Percentiles rank a stretch among this genome's conserved stretches.
These are phyloP conservation scores for Oryzias javanicus DNA, from an alignment of 2,113 vertebrate genomes.

Conservation along the genomic window DNA sequence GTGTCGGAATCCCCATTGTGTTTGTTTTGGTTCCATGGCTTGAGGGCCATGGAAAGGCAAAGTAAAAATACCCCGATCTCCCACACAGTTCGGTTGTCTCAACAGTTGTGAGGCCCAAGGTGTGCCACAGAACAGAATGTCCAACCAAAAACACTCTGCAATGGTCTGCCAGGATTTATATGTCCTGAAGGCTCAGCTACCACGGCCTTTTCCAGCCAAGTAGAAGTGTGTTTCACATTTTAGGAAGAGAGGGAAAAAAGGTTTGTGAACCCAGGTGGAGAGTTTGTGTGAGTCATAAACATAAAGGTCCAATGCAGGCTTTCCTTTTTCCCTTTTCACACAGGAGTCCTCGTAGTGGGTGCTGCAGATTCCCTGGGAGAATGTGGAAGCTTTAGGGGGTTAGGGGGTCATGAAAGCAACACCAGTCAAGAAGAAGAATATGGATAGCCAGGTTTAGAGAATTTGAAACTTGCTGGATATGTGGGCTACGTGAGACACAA, in stretches of 20 bases:
- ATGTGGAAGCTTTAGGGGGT: slow-evolving; percentile 35
- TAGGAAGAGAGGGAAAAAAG: slow-evolving; percentile 1
- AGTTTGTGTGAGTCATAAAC: slow-evolving; percentile 32
- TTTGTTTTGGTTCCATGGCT: slow-evolving; percentile 57
- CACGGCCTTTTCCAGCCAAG: slow-evolving; percentile 26
- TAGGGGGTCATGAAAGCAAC: slow-evolving; percentile 56
- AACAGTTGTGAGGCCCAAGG: slow-evolving; percentile 53
- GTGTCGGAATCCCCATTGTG: slow-evolving; percentile 48
- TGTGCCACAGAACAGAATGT: slow-evolving; percentile 53
- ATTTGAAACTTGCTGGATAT: slow-evolving; percentile 30
- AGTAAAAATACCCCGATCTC: slow-evolving; percentile 56
- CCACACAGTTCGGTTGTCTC: slow-evolving; percentile 48
- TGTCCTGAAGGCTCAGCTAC: slow-evolving; percentile 30
- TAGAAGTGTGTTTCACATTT: slow-evolving; percentile 14
- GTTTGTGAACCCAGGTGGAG: slow-evolving; percentile 16
- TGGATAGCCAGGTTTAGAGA: slow-evolving; percentile 21
- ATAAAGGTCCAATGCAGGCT: slow-evolving; percentile 43
- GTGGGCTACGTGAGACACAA: slow-evolving; percentile 18
- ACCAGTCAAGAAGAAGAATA: slow-evolving; percentile 10
- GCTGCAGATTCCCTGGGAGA: slow-evolving; percentile 31
- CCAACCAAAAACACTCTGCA: slow-evolving; percentile 32
- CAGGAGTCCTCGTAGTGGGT: slow-evolving; percentile 48
- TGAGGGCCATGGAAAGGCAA: slow-evolving; percentile 46
- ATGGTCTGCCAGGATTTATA: slow-evolving; percentile 35
- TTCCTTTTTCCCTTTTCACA: slow-evolving; percentile 29